Base-by-base conservation (phyloP, 2,797 vertebrate genomes). In the Semaprochilodus insignis region DNA sequence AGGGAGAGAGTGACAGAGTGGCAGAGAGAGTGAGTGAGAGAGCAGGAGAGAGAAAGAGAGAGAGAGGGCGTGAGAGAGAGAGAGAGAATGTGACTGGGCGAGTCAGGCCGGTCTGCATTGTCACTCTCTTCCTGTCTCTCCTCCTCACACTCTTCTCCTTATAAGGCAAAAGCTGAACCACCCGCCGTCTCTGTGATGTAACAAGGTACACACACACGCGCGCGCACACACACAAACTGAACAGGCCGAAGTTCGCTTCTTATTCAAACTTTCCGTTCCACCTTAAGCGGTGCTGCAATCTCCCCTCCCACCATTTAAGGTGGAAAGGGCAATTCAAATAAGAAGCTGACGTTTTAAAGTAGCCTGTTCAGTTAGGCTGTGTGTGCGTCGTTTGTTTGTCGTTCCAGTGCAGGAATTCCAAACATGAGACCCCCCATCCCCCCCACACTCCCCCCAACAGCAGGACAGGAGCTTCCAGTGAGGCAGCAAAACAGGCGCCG, bases 81-180 rank as follows among this genome's bases (percentile, higher is more conserved):
- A 36, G 57, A 59, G 83, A 85, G 82, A 91, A 93, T 94, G 94
- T 84, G 82, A 87, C 81, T 85, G 67, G 91, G 92, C 94, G 1
- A 90, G 94, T 92, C 83, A 84, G 90, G 88, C 93, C 90, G 90
- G 94, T 89, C 71, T 4, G 83, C 88, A 91, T 89, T 89, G 92
- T 91, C 89, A 78, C 81, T 78, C 85, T 89, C 88, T 94, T 94
- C 92, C 93, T 92, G 91, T 88, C 83, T 85, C 76, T 85, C 87
- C 81, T 83, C 84, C 88, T 79, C 83, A 40, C 70, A 25, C 91
- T 93, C 78, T 92, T 94, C 92, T 88, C 95, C 95, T 93, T 95
- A 95, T 94, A 95, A 95, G 95, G 95, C 82, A 93, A 93, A 1
- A 82, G 66, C 81, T 90, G 23, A 48, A 71, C 80, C 85, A 87